A percentile compares a stretch with the other conserved stretches of the same genome.
Evolutionary conservation across 2,888 invertebrate species (phyloP).

Genomic region (Cryptus viduatorius): DNA sequence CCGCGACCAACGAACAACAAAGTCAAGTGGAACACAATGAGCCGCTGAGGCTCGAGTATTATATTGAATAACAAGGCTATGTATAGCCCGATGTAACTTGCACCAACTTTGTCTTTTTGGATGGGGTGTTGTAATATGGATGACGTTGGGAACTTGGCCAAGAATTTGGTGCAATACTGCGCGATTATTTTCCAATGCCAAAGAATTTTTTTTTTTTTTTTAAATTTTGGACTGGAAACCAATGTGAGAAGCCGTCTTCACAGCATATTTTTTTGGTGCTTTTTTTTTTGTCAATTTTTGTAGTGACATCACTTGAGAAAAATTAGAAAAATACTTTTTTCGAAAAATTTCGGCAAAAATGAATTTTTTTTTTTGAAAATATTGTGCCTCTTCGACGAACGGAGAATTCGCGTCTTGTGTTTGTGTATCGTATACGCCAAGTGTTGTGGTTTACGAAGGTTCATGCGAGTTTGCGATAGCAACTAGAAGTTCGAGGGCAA

Average conservation of each 20-base stretch:
- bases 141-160: background rate
- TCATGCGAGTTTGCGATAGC: background rate
- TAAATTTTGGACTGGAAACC: too few relatives aligned
- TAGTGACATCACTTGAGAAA: too few relatives aligned
- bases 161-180: background rate
- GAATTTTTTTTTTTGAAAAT: too few relatives aligned
- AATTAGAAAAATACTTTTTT: too few relatives aligned
- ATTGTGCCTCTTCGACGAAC: too few relatives aligned
- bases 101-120: background rate
- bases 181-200: background rate
- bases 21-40: conserved; percentile 84
- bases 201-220: too few relatives aligned
- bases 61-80: conserved; percentile 61
- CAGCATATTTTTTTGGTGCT: too few relatives aligned
- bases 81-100: conserved; percentile 29
- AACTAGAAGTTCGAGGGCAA: background rate
- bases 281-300: too few relatives aligned
- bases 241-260: too few relatives aligned
- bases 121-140: background rate
- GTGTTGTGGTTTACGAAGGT: background rate
- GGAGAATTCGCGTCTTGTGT: background rate
- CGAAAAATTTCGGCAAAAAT: too few relatives aligned
- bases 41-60: conserved; percentile 75
- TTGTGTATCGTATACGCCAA: background rate
- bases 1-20: conserved; percentile 78